Conservation (phyloP, 2,797 vertebrate species). For the Momotus momota region DNA sequence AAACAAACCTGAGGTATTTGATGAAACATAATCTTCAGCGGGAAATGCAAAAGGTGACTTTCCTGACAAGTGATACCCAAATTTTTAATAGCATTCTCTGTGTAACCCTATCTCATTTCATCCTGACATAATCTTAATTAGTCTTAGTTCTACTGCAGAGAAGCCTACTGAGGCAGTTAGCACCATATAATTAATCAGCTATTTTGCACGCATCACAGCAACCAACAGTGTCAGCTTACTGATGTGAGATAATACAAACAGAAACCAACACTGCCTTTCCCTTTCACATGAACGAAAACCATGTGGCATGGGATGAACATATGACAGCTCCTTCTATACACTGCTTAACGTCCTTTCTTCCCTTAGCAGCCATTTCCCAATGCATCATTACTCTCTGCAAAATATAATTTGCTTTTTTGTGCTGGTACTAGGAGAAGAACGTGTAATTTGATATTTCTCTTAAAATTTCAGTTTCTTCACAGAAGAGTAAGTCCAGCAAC, state of each 20-base stretch:
- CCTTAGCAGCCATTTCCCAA: neutral
- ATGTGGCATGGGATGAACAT: neutral
- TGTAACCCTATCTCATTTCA: constrained; percentile 62
- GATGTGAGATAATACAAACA: constrained; percentile 62
- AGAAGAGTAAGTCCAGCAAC: neutral
- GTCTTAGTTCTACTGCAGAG: constrained; percentile 73
- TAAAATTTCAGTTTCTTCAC: neutral
- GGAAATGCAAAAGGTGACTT: constrained; percentile 19
- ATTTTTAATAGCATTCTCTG: constrained; percentile 59
- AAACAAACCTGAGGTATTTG: constrained; percentile 6
- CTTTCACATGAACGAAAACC: neutral
- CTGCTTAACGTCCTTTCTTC: neutral
- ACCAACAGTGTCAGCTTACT: constrained; percentile 59
- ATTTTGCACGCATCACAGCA: constrained; percentile 64
- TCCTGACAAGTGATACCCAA: constrained; percentile 42
- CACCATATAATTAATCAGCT: constrained; percentile 79
- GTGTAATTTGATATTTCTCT: neutral
- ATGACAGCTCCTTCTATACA: neutral
- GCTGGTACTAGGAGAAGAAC: neutral
- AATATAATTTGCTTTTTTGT: neutral
- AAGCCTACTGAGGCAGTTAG: constrained; percentile 76
- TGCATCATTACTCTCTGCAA: neutral
- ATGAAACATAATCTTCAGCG: constrained; percentile 8
- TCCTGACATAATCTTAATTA: constrained; percentile 81
- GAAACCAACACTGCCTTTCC: neutral